Evolutionary conservation across 2,888 invertebrate genomes (phyloP).

Genomic region (Artemia sp.): DNA sequence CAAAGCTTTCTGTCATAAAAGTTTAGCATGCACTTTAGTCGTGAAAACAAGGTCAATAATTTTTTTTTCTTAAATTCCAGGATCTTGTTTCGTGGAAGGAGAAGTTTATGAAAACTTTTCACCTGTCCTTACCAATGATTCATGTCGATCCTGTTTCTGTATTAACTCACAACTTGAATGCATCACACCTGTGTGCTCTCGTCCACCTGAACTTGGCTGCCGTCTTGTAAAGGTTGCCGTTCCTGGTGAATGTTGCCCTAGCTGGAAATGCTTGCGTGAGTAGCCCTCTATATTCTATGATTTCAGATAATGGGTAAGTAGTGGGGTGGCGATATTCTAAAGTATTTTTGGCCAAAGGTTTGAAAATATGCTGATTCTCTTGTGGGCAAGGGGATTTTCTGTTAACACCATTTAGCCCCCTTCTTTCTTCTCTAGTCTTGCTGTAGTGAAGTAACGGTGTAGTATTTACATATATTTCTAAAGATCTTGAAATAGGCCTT

Average conservation of each 20-base stretch:
- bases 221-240: neutral
- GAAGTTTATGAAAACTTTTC: constrained; percentile 8
- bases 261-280: constrained; percentile 3
- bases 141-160: constrained; percentile 4
- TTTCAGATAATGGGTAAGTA: neutral
- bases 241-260: constrained; percentile 8
- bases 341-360: too few relatives aligned
- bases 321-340: too few relatives aligned
- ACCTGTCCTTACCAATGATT: neutral
- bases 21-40: too few relatives aligned
- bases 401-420: too few relatives aligned
- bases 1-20: too few relatives aligned
- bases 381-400: too few relatives aligned
- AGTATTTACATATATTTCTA: too few relatives aligned
- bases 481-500: too few relatives aligned
- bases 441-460: too few relatives aligned
- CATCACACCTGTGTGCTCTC: constrained; percentile 1
- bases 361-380: too few relatives aligned
- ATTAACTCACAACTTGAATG: neutral
- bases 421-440: too few relatives aligned
- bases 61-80: neutral
- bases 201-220: constrained; percentile 14
- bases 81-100: neutral
- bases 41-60: too few relatives aligned
- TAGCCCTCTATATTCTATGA: neutral